phyloP scores from a whole-genome alignment of 35 echinoderm and acorn worm genomes.

The Amphiura filiformis region DNA sequence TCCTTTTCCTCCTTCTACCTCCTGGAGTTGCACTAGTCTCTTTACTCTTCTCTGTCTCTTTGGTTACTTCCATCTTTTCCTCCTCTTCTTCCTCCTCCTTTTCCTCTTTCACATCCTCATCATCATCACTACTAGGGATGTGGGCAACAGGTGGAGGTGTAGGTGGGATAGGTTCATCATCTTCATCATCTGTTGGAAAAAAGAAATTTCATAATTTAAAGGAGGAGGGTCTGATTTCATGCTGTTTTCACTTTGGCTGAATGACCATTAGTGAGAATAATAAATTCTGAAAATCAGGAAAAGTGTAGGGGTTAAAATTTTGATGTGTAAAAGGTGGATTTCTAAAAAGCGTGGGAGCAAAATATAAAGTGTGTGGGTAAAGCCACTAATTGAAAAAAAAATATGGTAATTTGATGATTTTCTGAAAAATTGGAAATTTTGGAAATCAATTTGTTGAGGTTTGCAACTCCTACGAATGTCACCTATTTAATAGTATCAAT shows the following conservation, averaged over 20 bases:
- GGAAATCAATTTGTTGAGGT: too few relatives aligned
- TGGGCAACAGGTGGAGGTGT: slow-evolving; percentile 40
- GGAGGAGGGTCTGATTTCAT: not conserved
- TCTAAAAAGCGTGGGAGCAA: too few relatives aligned
- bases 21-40: not conserved
- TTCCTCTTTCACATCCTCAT: slow-evolving; percentile 18
- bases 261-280: not conserved
- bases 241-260: not conserved
- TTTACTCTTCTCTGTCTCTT: not conserved
- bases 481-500: too few relatives aligned
- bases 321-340: too few relatives aligned
- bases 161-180: slow-evolving; percentile 52
- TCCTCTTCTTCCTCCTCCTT: slow-evolving; percentile 25
- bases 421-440: too few relatives aligned
- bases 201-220: too few relatives aligned
- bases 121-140: not conserved
- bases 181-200: not conserved
- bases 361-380: too few relatives aligned
- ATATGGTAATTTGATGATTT: too few relatives aligned
- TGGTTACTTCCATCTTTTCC: not conserved
- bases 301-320: not conserved
- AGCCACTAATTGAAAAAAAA: too few relatives aligned
- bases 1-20: slow-evolving; percentile 30
- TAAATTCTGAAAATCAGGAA: not conserved
- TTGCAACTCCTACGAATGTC: too few relatives aligned